phyloP scores from a whole-genome alignment of 2,113 vertebrate genomes.

The Deroptyus accipitrinus region DNA sequence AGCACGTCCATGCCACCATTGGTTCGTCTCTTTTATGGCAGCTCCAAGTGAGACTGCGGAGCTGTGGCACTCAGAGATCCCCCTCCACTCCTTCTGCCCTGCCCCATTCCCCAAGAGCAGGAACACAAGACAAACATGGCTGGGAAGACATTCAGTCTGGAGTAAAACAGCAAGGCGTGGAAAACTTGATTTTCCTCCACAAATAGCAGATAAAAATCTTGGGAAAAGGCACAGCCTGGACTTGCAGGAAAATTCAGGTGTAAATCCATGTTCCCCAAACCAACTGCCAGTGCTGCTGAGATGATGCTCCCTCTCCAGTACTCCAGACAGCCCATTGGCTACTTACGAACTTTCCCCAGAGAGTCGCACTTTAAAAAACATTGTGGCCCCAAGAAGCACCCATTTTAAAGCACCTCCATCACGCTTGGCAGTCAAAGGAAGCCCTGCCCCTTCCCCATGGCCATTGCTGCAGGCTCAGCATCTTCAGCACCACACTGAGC shows the following conservation, averaged over 20 bases:
- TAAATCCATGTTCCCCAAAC: neutral
- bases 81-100: neutral
- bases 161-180: neutral
- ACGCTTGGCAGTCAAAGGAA: neutral
- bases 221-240: neutral
- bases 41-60: neutral
- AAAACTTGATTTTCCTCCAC: neutral
- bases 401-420: neutral
- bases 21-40: neutral
- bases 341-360: neutral
- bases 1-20: neutral
- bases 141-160: neutral
- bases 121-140: neutral
- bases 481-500: neutral
- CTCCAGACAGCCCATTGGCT: neutral
- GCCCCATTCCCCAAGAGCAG: neutral
- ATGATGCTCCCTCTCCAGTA: neutral
- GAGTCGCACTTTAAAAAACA: neutral
- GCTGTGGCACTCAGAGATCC: neutral
- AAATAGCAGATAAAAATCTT: neutral
- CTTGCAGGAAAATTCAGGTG: neutral
- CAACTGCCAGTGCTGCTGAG: neutral
- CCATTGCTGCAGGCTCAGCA: neutral
- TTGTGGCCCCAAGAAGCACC: neutral
- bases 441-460: neutral